These are phyloP conservation scores for Pocillopora grandis DNA, from an alignment of 92 coral and sea anemone species.

Conservation along the genomic window DNA sequence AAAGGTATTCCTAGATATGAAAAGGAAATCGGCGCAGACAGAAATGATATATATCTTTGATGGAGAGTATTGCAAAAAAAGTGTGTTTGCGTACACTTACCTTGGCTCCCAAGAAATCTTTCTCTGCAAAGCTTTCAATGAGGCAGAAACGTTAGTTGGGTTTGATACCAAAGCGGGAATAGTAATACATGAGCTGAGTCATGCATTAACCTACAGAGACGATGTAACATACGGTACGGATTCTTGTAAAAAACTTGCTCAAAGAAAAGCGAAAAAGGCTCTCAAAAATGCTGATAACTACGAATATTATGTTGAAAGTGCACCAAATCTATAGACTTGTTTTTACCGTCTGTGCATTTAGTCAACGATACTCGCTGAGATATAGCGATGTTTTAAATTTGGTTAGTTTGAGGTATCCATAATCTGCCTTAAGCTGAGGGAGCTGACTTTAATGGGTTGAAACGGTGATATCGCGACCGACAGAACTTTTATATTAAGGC, in stretches of 20 bases:
- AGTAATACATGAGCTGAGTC: constrained; percentile 10
- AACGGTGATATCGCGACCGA: too few species aligned
- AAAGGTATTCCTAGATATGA: background rate
- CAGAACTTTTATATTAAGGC: too few species aligned
- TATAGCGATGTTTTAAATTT: too few species aligned
- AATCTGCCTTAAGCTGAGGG: too few species aligned
- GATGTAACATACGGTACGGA: background rate
- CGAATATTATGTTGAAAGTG: constrained; percentile 6
- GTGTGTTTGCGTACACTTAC: background rate
- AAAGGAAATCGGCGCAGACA: background rate
- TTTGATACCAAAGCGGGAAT: constrained; percentile 16
- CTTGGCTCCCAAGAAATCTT: background rate
- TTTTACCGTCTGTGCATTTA: too few species aligned
- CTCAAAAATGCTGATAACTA: constrained; percentile 18
- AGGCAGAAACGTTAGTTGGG: background rate
- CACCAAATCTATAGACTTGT: too few species aligned
- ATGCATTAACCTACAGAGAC: background rate
- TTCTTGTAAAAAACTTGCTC: background rate
- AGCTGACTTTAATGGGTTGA: too few species aligned
- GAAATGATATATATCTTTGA: background rate
- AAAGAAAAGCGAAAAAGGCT: background rate
- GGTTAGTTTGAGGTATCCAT: too few species aligned
- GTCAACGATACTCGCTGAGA: too few species aligned
- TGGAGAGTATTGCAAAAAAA: background rate
- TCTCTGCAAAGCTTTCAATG: background rate